phyloP scores from a whole-genome alignment of 2,113 vertebrate species.

The Takifugu bimaculatus region DNA sequence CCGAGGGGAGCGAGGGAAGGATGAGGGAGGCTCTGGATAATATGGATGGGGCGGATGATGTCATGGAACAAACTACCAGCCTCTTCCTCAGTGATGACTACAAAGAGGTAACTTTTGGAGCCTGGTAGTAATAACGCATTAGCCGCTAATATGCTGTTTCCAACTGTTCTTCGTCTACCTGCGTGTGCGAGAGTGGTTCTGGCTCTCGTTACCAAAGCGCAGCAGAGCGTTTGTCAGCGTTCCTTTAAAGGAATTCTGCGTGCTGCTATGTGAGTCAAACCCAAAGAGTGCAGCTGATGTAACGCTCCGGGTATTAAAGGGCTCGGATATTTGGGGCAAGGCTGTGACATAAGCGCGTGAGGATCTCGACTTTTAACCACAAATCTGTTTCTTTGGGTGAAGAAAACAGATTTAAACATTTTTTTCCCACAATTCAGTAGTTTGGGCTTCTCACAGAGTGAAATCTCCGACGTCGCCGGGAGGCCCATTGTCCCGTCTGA shows the following conservation, averaged over 20 bases:
- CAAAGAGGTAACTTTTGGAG: slow-evolving; percentile 82
- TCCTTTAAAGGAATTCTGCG: neutral
- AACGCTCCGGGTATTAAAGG: slow-evolving; percentile 18
- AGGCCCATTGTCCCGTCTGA: slow-evolving; percentile 51
- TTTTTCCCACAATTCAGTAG: slow-evolving; percentile 19
- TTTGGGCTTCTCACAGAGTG: slow-evolving; percentile 6
- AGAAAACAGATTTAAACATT: slow-evolving; percentile 17
- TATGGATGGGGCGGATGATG: slow-evolving; percentile 76
- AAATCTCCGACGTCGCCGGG: slow-evolving; percentile 44
- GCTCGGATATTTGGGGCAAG: slow-evolving; percentile 16
- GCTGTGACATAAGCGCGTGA: slow-evolving; percentile 37
- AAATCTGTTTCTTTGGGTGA: slow-evolving; percentile 12
- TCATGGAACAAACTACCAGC: slow-evolving; percentile 77
- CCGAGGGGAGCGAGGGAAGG: slow-evolving; percentile 17
- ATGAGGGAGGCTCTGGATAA: slow-evolving; percentile 54
- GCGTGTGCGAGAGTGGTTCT: neutral
- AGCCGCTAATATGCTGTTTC: neutral
- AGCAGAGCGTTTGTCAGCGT: neutral
- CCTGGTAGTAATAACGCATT: too few species aligned
- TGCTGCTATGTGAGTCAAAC: slow-evolving; percentile 1
- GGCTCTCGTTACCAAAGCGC: neutral
- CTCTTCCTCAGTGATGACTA: slow-evolving; percentile 80
- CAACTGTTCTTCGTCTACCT: neutral
- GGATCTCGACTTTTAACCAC: slow-evolving; percentile 24
- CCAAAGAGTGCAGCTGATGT: slow-evolving; percentile 17